Base-by-base conservation (phyloP, 2,113 vertebrate genomes). In the Oryzias curvinotus region DNA sequence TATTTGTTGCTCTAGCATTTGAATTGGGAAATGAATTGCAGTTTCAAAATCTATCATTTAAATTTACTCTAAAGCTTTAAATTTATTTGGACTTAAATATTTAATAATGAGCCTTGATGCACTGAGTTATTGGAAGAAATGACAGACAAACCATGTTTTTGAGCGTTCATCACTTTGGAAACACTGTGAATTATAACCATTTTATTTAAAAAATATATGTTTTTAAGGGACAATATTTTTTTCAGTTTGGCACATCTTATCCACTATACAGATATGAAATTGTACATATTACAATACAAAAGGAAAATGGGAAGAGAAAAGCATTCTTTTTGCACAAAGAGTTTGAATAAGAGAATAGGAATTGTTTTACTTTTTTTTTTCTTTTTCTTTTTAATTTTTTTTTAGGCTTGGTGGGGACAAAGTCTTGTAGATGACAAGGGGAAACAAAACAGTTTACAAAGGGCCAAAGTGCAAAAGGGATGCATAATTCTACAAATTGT, bases 131-230 rank as follows among this genome's bases (percentile, higher is more conserved):
- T 36, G 60, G 55, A 49, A 60, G 43, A 59, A 62, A 70, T 64
- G n/a, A 83, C 67, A 69, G 61, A 80, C 50, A 72, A 82, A 83
- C 75, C 65, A 69, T 69, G 41, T 54, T 57, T 64, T 42, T 84
- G 58, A 78, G 62, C 50, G 78, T 71, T 70, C 78, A 80, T 79
- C 71, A 86, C 70, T 82, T 87, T 65, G 77, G 66, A 84, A 86
- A 81, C 78, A 83, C 58, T 61, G 71, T 89, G 86, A 88, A 87
- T 89, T 88, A 82, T 87, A 92, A 87, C 66, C 76, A 89, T 91
- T 92, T 92, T 92, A 91, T 91, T 92, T 92, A 89, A 92, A 92
- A 93, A 92, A 91, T 92, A 91, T 91, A 91, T 82, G 86, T 90
- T 86, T 92, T 89, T 71, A 90, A 81, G 88, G 76, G 82, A 76